Base-by-base conservation (phyloP, 2,888 invertebrate species). In the Glomeris marginata region DNA sequence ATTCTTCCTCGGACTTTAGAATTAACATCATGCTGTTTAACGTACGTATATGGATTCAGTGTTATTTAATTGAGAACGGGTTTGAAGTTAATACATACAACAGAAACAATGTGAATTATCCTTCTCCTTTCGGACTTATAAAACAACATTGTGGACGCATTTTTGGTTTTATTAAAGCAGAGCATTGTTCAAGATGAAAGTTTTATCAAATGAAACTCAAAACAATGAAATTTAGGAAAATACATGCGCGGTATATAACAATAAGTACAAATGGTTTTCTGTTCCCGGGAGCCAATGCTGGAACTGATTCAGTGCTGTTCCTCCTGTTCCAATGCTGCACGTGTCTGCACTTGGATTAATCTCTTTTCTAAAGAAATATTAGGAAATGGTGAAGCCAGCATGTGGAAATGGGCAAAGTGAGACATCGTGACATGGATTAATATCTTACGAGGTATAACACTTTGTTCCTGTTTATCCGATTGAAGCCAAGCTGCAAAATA, bases 401-500 rank as follows among this genome's bases (percentile, higher is more conserved):
- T n/a, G n/a, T n/a, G n/a, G n/a, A n/a, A n/a, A n/a, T n/a, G n/a
- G n/a, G n/a, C n/a, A n/a, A n/a, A n/a, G n/a, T n/a, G n/a, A n/a
- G n/a, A n/a, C n/a, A n/a, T n/a, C n/a, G n/a, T n/a, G n/a, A n/a
- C n/a, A n/a, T n/a, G n/a, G n/a, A n/a, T n/a, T 22, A 13, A 41
- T n/a, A n/a, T 45, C 57, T 56, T 54, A 56, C 58, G 57, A 20
- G 58, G 56, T 21, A 57, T 44, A 13, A 61, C 51, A 15, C 52
- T 47, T 4, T 56, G 52, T 49, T 58, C 58, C 45, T 57, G 55
- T 41, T 57, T 59, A 10, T 53, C 57, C 1, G 60, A 56, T 8
- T 56, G 49, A 2, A 51, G 42, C 49, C 55, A 58, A 13, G 74
- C 66, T 41, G 72, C 60, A 13, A 74, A 55, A 60, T 79, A 79